These are phyloP conservation scores for Neodiprion lecontei DNA, from an alignment of 1,140 invertebrate species.

Conservation along the genomic window DNA sequence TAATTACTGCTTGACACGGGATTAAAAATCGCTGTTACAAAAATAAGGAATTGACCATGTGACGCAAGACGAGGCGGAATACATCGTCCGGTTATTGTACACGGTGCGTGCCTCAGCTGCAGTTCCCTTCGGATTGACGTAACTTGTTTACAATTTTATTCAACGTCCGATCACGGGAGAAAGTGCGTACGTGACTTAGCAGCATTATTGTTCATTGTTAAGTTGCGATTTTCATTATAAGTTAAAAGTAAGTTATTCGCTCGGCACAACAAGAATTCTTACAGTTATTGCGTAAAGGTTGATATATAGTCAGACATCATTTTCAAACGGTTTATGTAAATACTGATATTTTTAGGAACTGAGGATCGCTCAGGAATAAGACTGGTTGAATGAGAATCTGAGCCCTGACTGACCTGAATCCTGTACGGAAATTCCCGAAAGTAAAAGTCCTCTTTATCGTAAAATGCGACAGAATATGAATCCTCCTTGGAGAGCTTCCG, in stretches of 20 bases:
- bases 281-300: too few relatives aligned
- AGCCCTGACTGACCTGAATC: conserved; percentile 71
- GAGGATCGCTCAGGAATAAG: too few relatives aligned
- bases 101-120: too few relatives aligned
- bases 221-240: too few relatives aligned
- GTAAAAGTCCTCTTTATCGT: conserved; percentile 87
- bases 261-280: too few relatives aligned
- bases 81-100: too few relatives aligned
- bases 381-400: too few relatives aligned
- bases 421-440: conserved; percentile 91
- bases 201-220: background rate
- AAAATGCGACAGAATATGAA: conserved; percentile 90
- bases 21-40: too few relatives aligned
- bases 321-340: too few relatives aligned
- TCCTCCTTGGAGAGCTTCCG: conserved; percentile 85
- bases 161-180: conserved; percentile 1
- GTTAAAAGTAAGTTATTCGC: too few relatives aligned
- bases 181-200: background rate
- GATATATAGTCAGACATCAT: too few relatives aligned
- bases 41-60: background rate
- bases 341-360: too few relatives aligned
- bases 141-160: conserved; percentile 3
- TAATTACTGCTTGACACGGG: background rate
- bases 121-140: background rate
- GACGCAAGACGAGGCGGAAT: background rate